Percentiles rank a stretch among this genome's conserved stretches.
These are phyloP conservation scores for Phengaris alcon DNA, from an alignment of 2,888 invertebrate species.

Conservation along the genomic window DNA sequence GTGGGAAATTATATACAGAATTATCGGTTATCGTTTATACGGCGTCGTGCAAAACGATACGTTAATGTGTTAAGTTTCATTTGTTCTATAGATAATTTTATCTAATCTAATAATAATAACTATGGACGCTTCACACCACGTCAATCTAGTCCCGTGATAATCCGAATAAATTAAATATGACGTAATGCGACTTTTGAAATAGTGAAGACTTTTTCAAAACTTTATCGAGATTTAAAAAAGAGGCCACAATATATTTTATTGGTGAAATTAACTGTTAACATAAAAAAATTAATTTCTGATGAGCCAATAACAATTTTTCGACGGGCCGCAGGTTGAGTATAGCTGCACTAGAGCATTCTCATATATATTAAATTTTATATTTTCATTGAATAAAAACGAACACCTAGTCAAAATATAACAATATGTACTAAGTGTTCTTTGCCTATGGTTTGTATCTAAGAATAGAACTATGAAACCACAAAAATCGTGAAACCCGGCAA, in stretches of 20 bases:
- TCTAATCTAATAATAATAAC: neutral
- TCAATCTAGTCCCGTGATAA: neutral
- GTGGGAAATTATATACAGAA: slow-evolving; percentile 43
- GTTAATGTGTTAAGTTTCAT: slow-evolving; percentile 23
- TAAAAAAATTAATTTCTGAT: too few relatives aligned
- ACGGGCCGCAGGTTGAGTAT: too few relatives aligned
- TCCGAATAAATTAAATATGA: too few relatives aligned
- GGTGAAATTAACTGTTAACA: too few relatives aligned
- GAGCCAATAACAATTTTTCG: too few relatives aligned
- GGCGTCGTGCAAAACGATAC: slow-evolving; percentile 7
- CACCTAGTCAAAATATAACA: neutral
- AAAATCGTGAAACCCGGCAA: neutral
- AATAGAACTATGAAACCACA: slow-evolving; percentile 12
- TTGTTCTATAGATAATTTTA: neutral
- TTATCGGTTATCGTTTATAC: slow-evolving; percentile 30
- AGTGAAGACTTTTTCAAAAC: too few relatives aligned
- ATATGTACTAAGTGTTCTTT: neutral
- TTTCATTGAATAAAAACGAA: neutral
- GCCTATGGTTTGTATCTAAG: neutral
- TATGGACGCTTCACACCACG: too few relatives aligned
- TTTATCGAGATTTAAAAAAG: too few relatives aligned
- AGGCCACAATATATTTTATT: too few relatives aligned
- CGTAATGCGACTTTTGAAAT: too few relatives aligned
- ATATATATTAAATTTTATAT: neutral
- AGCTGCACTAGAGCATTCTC: too few relatives aligned